phyloP scores from a whole-genome alignment of 2,797 vertebrate species.

The Rhynchonycteris naso region DNA sequence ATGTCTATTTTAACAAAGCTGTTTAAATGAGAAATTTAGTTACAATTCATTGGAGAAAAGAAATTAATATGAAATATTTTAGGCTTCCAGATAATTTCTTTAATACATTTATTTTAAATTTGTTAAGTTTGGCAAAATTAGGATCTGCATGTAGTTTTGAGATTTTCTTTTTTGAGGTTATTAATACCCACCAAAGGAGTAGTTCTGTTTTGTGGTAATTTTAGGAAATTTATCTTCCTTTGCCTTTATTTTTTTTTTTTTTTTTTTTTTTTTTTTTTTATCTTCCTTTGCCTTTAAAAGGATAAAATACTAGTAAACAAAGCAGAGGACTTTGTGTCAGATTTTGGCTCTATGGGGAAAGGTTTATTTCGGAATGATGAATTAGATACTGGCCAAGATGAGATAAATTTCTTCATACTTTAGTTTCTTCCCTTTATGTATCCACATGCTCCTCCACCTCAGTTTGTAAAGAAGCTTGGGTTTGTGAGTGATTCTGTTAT shows the following conservation, averaged over 20 bases:
- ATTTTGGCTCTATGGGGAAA: background rate
- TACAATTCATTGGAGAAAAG: background rate
- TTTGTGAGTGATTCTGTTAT: background rate
- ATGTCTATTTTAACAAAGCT: background rate
- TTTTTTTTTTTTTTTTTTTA: no score
- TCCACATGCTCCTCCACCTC: background rate
- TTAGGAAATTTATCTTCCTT: background rate
- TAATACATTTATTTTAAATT: background rate
- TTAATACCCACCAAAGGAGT: background rate
- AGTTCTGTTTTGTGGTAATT: background rate
- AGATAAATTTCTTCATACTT: background rate
- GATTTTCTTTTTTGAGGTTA: background rate
- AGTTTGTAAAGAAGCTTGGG: background rate
- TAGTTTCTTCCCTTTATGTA: background rate
- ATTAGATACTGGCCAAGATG: background rate
- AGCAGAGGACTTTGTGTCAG: background rate
- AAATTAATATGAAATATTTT: background rate
- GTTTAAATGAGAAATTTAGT: background rate
- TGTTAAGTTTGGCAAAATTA: background rate
- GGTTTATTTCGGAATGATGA: conserved; percentile 20
- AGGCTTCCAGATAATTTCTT: background rate
- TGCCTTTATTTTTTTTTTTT: no score
- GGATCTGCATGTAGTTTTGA: background rate
- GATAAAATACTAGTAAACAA: background rate
- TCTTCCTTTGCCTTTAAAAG: background rate